phyloP scores from a whole-genome alignment of 1,140 invertebrate genomes.

The Drosophila willistoni region DNA sequence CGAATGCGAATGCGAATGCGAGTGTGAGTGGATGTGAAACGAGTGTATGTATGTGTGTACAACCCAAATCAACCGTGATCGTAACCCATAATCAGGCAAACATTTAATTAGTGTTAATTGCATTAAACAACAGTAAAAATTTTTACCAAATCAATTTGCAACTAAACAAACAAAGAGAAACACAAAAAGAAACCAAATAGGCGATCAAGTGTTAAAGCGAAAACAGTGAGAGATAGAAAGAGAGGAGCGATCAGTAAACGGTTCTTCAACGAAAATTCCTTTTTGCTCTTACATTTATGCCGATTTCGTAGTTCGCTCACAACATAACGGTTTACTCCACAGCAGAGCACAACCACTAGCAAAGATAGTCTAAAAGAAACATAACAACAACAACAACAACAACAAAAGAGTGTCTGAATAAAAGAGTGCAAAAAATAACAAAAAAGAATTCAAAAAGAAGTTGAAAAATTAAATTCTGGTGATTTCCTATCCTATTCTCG shows the following conservation, averaged over 20 bases:
- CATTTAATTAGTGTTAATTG: constrained; percentile 32
- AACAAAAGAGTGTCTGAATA: neutral
- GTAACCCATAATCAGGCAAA: constrained; percentile 18
- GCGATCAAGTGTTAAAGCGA: neutral
- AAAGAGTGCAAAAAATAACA: neutral
- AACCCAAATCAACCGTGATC: constrained; percentile 6
- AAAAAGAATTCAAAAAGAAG: constrained; percentile 1
- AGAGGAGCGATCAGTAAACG: constrained; percentile 36
- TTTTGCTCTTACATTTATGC: constrained; percentile 15
- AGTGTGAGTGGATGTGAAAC: constrained; percentile 14
- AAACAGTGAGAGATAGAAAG: neutral
- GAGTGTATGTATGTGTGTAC: neutral
- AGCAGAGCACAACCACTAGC: constrained; percentile 14
- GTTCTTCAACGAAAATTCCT: constrained; percentile 45
- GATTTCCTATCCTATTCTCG: constrained; percentile 15
- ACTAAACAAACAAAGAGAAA: constrained; percentile 47
- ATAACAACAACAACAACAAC: constrained; percentile 7
- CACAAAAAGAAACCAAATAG: constrained; percentile 23
- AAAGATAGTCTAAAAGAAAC: constrained; percentile 29
- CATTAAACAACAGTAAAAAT: constrained; percentile 32
- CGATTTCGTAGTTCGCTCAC: neutral
- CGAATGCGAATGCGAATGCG: constrained; percentile 10
- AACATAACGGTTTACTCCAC: constrained; percentile 5
- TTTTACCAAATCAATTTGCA: constrained; percentile 30
- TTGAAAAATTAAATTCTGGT: constrained; percentile 6